Base-by-base conservation (phyloP, 2,888 invertebrate species). In the Penaeus monodon region DNA sequence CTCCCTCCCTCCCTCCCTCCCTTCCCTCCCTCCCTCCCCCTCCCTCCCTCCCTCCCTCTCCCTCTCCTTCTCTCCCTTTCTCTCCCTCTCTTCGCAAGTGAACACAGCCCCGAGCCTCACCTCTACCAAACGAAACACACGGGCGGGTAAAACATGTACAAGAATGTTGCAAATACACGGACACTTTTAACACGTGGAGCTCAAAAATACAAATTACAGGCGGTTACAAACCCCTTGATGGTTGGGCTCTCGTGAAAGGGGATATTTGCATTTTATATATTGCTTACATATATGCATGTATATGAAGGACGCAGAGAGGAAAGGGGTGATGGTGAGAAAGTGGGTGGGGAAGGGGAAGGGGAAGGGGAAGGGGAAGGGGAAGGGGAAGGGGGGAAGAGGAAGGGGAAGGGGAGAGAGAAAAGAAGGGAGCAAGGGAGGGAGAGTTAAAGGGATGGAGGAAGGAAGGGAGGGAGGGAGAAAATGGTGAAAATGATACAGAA, bases 301-400 rank as follows among this genome's bases (percentile, higher is more conserved):
- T 14, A 17, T 57, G 17, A 57, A 10, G 57, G 57, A 49, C 10
- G 10, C 49, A 17, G 14, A 17, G 57, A 17, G 70, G 70, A 17
- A 20, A 4, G 29, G 70, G 1, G 29, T 1, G n/a, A 24, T 0
- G 3, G 2, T 1, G 1, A 17, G 17, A 2, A 1, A 10, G 2
- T 0, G 12, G 17, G 57, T 14, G 12, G 57, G 17, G 12, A 57
- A 17, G 17, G 12, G 3, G 17, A 14, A 2, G 1, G 14, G 3
- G 2, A 14, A 2, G 0, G 14, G 17, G 2, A 14, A 17, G 17
- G 14, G 17, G 17, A 57, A 2, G 17, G 57, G 3, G 3, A 24
- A n/a, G n/a, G n/a, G 3, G 17, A 29, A 17, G 17, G 8, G 7
- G 17, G 3, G 70, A 29, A 0, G 12, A 12, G 24, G 70, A 68